Evolutionary conservation across 2,797 vertebrate genomes (phyloP), one percentile per base, ranked within the genome.

Genomic region (Masticophis lateralis): DNA sequence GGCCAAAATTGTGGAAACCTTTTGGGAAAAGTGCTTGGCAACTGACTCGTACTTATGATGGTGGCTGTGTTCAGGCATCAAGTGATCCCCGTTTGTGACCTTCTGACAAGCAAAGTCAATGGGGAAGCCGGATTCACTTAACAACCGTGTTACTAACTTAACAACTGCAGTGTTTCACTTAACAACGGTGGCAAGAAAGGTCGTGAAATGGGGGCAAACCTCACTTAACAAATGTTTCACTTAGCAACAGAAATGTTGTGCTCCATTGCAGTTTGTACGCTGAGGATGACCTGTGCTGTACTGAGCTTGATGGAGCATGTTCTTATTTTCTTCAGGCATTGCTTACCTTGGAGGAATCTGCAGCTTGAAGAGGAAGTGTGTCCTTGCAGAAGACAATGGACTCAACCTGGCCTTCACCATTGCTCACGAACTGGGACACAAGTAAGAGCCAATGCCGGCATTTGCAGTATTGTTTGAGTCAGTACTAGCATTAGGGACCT

Each of bases 371-470:
- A 98, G 99, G 97, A 99, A 99, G 93, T 99, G 99, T 95, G 99
- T 99, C 87, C 97, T 99, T 92, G 98, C 99, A 0, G 99, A 99
- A 96, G 99, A 99, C 98, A 99, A 99, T 1, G 99, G 99, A 89
- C 98, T 99, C 94, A 99, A 99, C 95, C 94, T 99, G 98, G 99
- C 99, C 79, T 99, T 99, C 96, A 99, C 99, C 96, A 99, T 99
- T 91, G 99, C 99, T 51, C 99, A 99, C 6, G 99, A 99, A 95
- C 98, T 99, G 66, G 99, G 99, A 92, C 99, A 99, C 98, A 99
- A 99, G 99, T 99, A 98, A 97, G 98, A 96, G 69, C 69, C 86
- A 55, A 47, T 86, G 13, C 32, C 74, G 89, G 25, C 66, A 8
- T 87, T 94, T 94, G 56, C 74, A 66, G 55, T 86, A 32, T 93